phyloP scores from a whole-genome alignment of 2,888 invertebrate species.

The Ichneumon xanthorius region DNA sequence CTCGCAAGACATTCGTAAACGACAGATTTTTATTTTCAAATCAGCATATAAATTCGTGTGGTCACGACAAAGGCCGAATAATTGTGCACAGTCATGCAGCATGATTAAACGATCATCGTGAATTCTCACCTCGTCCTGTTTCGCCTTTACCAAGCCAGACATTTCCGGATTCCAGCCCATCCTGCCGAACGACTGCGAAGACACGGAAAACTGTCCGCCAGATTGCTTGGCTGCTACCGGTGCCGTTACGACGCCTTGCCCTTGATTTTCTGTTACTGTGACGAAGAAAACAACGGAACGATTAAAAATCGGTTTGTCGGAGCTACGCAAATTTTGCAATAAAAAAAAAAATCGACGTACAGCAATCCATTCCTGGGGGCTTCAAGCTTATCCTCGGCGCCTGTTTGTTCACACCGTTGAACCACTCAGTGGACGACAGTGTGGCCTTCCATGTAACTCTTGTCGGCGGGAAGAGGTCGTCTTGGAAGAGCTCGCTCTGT shows the following conservation, averaged over 20 bases:
- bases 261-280: slow-evolving; percentile 85
- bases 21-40: slow-evolving; percentile 24
- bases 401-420: slow-evolving; percentile 88
- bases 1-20: slow-evolving; percentile 57
- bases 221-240: slow-evolving; percentile 85
- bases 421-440: slow-evolving; percentile 92
- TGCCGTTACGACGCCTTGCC: slow-evolving; percentile 82
- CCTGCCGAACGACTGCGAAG: slow-evolving; percentile 85
- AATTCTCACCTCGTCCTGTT: slow-evolving; percentile 85
- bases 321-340: neutral
- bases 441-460: slow-evolving; percentile 94
- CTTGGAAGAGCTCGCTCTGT: slow-evolving; percentile 98
- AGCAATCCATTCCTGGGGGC: slow-evolving; percentile 94
- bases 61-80: slow-evolving; percentile 40
- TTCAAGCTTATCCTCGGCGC: slow-evolving; percentile 90
- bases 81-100: slow-evolving; percentile 57
- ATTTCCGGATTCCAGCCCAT: slow-evolving; percentile 86
- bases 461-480: slow-evolving; percentile 98
- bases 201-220: slow-evolving; percentile 84
- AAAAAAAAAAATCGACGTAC: slow-evolving; percentile 86
- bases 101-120: slow-evolving; percentile 28
- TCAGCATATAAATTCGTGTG: slow-evolving; percentile 34
- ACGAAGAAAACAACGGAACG: slow-evolving; percentile 5
- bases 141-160: slow-evolving; percentile 84
- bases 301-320: slow-evolving; percentile 4